Conservation (phyloP, 2,888 invertebrate genomes). For the Neelides folsomi region DNA sequence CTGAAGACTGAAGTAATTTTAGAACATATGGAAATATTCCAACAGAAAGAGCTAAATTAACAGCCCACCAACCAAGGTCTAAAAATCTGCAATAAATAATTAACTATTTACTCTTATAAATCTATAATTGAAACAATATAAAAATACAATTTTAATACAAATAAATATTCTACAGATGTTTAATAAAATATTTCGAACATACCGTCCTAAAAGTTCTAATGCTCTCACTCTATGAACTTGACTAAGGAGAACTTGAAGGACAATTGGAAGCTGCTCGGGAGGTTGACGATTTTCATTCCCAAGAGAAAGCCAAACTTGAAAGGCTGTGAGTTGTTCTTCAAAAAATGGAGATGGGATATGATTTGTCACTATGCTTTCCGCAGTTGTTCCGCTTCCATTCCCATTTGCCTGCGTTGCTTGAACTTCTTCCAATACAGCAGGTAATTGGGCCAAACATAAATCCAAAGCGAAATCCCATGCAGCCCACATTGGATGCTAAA, state of each 20-base stretch:
- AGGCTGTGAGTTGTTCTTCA: constrained; percentile 93
- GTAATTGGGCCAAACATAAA: constrained; percentile 78
- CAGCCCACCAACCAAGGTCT: constrained; percentile 91
- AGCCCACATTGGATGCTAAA: constrained; percentile 79
- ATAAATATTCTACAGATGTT: no score
- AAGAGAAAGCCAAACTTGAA: constrained; percentile 83
- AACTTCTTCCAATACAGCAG: constrained; percentile 40
- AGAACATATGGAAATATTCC: constrained; percentile 98
- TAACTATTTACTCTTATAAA: no score
- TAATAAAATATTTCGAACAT: neutral
- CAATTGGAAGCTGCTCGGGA: constrained; percentile 93
- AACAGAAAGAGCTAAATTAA: constrained; percentile 85
- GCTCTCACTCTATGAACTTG: constrained; percentile 77
- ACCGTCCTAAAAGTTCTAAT: constrained; percentile 70
- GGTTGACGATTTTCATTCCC: constrained; percentile 66
- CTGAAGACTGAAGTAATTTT: constrained; percentile 87
- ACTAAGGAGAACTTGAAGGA: constrained; percentile 51
- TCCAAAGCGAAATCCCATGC: constrained; percentile 97
- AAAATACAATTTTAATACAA: no score
- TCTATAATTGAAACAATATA: no score
- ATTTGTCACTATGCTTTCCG: constrained; percentile 11
- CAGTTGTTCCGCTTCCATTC: constrained; percentile 2
- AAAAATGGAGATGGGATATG: constrained; percentile 66
- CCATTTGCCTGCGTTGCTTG: constrained; percentile 1
- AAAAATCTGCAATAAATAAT: constrained; percentile 49